These are phyloP conservation scores for Epinephelus fuscoguttatus DNA, from an alignment of 2,113 vertebrate species.

Conservation along the genomic window DNA sequence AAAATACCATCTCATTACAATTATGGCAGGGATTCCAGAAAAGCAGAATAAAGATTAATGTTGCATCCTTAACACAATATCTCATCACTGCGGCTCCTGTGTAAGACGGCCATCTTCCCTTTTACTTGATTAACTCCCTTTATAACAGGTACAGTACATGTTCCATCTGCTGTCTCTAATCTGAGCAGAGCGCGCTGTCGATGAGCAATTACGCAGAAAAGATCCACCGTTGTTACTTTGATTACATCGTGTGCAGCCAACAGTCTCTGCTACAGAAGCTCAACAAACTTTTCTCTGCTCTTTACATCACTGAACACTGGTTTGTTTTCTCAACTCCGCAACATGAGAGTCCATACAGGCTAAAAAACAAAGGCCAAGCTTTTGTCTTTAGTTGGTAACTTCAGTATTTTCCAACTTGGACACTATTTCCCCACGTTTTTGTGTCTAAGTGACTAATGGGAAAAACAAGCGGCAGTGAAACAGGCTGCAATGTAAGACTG, in stretches of 20 bases:
- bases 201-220: not conserved
- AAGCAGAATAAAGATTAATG: conserved; percentile 12
- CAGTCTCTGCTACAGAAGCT: not conserved
- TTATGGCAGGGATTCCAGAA: not conserved
- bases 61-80: not conserved
- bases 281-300: not conserved
- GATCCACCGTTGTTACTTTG: not conserved
- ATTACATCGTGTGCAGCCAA: not conserved
- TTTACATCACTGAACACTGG: not conserved
- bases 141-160: not conserved
- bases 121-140: not conserved
- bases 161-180: not conserved
- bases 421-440: too few species aligned
- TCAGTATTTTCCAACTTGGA: too few species aligned
- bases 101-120: not conserved
- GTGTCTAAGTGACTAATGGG: too few species aligned
- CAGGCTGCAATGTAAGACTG: too few species aligned
- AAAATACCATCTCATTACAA: not conserved
- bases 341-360: not conserved
- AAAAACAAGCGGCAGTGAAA: too few species aligned
- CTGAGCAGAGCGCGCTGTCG: not conserved
- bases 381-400: too few species aligned
- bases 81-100: not conserved
- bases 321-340: not conserved
- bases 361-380: not conserved